Conservation (phyloP, 2,797 vertebrate species). For the Apogon talboti region DNA sequence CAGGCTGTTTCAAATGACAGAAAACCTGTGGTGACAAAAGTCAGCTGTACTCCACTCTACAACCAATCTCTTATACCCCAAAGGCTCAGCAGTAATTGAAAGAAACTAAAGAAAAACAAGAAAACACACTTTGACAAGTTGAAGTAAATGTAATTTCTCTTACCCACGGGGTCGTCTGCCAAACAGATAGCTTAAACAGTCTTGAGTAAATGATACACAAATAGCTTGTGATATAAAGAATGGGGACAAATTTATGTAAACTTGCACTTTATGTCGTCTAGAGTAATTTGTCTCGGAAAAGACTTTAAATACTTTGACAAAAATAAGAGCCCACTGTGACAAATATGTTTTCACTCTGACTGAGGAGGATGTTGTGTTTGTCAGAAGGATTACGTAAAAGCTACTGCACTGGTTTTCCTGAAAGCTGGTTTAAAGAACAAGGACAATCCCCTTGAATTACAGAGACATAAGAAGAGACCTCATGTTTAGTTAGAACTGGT, state of each 20-base stretch:
- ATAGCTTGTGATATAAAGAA: background rate
- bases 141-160: conserved; percentile 1
- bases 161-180: background rate
- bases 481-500: too few species aligned
- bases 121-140: conserved; percentile 11
- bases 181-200: background rate
- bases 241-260: background rate
- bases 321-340: background rate
- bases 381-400: too few species aligned
- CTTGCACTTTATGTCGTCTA: background rate
- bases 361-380: too few species aligned
- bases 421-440: too few species aligned
- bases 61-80: conserved; percentile 5
- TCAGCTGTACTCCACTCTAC: conserved; percentile 6
- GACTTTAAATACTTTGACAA: background rate
- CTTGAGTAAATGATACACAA: conserved; percentile 9
- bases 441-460: too few species aligned
- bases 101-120: conserved; percentile 1
- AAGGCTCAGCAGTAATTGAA: conserved; percentile 12
- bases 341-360: background rate
- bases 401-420: too few species aligned
- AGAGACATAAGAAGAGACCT: too few species aligned
- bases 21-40: background rate
- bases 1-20: background rate
- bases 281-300: background rate